Evolutionary conservation across 2,113 vertebrate species (phyloP), one percentile per base, ranked within the genome.

Genomic region (Meriones unguiculatus): DNA sequence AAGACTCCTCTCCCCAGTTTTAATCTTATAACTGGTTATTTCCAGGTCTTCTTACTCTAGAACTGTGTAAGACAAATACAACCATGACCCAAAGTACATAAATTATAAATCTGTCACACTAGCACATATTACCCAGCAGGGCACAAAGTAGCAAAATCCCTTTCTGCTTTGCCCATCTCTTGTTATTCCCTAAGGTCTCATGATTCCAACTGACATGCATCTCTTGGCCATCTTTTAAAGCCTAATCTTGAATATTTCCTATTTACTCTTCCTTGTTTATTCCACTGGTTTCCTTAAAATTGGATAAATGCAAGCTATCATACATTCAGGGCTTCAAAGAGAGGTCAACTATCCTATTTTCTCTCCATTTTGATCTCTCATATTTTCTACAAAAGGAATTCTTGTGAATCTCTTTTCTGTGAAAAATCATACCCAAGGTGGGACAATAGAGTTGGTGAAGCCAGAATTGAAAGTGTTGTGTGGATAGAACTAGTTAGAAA

Each of bases 371-470:
- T 77, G 10, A 77, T 73, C 0, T 91, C 41, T 96, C 46, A 69
- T 7, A 57, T 54, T 70, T 87, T 87, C n/a, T 52, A 28, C 70
- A 2, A 94, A 81, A 75, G 70, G 52, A 59, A 76, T 87, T 95
- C 46, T 67, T 92, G 15, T 70, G 5, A 12, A 72, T 17, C 4
- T 92, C 28, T 90, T 38, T 70, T 94, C 54, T 90, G 90, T 67
- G 59, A 46, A 95, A 93, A 95, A 82, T 77, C 12, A 28, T 11
- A 91, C 18, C 20, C 20, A 35, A 52, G 38, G 10, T 41, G 67
- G 15, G 52, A 86, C 46, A 94, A 94, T 65, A 17, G 54, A 84
- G 17, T 94, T 70, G 59, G 52, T 91, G 89, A n/a, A 93, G 57
- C 15, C 46, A 87, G 77, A 59, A 92, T 7, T 8, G 7, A 87